Base-by-base conservation (phyloP, 1,140 invertebrate genomes). In the Rhopalosiphum padi region DNA sequence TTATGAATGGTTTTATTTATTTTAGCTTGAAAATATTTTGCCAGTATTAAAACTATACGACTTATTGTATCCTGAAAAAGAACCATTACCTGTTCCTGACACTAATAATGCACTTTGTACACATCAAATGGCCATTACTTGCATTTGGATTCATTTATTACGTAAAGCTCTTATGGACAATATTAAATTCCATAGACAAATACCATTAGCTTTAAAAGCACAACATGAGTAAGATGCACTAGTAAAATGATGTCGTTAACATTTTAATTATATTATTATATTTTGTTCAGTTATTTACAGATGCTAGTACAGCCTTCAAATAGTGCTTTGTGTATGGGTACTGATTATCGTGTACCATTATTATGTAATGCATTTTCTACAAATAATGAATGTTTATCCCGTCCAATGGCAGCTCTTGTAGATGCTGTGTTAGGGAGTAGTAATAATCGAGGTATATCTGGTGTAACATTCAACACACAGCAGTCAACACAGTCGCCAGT, bases 311-410 rank as follows among this genome's bases (percentile, higher is more conserved):
- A 93, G 3, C 91, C 97, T 94, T 97, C 97, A 22, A 97, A 96
- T 85, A 95, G 96, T 92, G 95, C 96, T 94, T 95, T 96, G 93
- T 95, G 96, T 23, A 97, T 97, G 96, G 97, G 97, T 8, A 96
- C 97, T 25, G 98, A 99, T 95, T 99, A 98, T 95, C 96, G 97
- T 91, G 98, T 99, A 94, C 98, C 98, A 22, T 95, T 99, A 18
- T 96, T 99, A 0, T 99, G 98, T 95, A 99, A 99, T 96, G 98
- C 99, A 1, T 99, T 98, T 95, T 98, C 98, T 0, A 98, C 98
- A 2, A 98, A 98, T 95, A 97, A 97, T 94, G 98, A 98, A 94
- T 98, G 97, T 94, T 98, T 98, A 94, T 96, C 96, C 2, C 96
- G 98, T 93, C 98, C 98, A 15, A 99, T 99, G 98, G 97, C 97